Evolutionary conservation across 2,797 vertebrate genomes (phyloP).

Genomic region (Geotrypetes seraphini): DNA sequence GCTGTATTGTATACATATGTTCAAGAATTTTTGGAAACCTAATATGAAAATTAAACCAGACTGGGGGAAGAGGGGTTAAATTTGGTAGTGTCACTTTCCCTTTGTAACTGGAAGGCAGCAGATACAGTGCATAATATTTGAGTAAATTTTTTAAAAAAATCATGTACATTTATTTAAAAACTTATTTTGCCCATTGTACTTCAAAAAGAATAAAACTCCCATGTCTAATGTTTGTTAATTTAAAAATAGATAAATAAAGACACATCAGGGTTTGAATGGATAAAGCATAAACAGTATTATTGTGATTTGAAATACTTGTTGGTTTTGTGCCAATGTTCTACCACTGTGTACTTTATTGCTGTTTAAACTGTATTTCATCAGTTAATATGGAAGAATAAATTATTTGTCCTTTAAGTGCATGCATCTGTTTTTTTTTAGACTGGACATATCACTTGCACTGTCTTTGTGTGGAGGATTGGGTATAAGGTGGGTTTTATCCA

Average conservation of each 20-base stretch:
- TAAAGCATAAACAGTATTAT: constrained; percentile 34
- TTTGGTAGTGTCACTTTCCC: constrained; percentile 10
- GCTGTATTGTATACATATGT: constrained; percentile 8
- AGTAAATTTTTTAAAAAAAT: constrained; percentile 15
- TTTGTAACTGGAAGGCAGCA: constrained; percentile 9
- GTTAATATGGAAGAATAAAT: constrained; percentile 83
- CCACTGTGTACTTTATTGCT: constrained; percentile 75
- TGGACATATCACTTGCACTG: constrained; percentile 50
- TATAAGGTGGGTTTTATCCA: constrained; percentile 36
- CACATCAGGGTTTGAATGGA: constrained; percentile 35
- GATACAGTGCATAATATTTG: constrained; percentile 7
- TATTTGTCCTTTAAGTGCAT: constrained; percentile 89
- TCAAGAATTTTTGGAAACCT: constrained; percentile 16
- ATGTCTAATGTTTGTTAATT: constrained; percentile 11
- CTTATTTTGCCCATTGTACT: constrained; percentile 15
- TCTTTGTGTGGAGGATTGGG: constrained; percentile 38
- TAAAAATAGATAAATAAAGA: too few species aligned
- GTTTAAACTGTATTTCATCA: constrained; percentile 89
- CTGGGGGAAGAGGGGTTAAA: constrained; percentile 35
- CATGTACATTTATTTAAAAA: constrained; percentile 9
- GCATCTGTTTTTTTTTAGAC: constrained; percentile 64
- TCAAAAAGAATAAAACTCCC: constrained; percentile 24
- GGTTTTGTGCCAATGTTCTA: constrained; percentile 60
- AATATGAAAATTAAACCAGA: constrained; percentile 23
- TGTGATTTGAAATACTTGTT: constrained; percentile 41